Conservation (phyloP, 2,113 vertebrate genomes). For the Micromys minutus region DNA sequence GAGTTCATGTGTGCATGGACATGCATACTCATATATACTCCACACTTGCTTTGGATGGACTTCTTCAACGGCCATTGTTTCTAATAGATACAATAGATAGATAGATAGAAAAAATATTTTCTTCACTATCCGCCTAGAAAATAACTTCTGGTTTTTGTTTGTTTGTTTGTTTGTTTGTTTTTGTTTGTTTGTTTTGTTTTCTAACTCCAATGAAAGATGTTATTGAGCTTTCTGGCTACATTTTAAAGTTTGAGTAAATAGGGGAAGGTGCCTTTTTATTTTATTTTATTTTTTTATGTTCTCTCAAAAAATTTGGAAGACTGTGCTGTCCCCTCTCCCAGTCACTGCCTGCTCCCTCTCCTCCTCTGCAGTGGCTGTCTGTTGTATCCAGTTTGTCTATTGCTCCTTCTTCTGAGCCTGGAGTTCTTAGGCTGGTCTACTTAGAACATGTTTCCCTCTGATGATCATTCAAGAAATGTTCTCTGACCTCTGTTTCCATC, state of each 20-base stretch:
- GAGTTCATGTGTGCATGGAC: neutral
- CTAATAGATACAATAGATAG: too few species aligned
- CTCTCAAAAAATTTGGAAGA: neutral
- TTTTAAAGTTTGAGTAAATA: neutral
- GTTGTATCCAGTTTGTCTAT: neutral
- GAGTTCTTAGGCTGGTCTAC: neutral
- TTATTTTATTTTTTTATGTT: neutral
- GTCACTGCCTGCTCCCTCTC: too few species aligned
- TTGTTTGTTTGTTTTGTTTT: too few species aligned
- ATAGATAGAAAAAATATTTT: neutral
- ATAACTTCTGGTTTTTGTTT: too few species aligned
- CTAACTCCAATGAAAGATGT: neutral
- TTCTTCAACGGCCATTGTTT: neutral
- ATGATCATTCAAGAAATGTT: neutral
- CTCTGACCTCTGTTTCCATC: neutral
- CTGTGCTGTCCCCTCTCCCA: neutral
- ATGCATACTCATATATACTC: neutral
- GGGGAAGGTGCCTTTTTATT: too few species aligned
- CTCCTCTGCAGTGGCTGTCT: neutral
- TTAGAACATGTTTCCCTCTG: neutral
- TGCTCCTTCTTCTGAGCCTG: neutral
- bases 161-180: too few species aligned
- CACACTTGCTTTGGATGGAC: neutral
- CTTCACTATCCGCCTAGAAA: neutral
- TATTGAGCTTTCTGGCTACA: neutral